Base-by-base conservation (phyloP, 2,797 vertebrate species). In the Acipenser ruthenus region DNA sequence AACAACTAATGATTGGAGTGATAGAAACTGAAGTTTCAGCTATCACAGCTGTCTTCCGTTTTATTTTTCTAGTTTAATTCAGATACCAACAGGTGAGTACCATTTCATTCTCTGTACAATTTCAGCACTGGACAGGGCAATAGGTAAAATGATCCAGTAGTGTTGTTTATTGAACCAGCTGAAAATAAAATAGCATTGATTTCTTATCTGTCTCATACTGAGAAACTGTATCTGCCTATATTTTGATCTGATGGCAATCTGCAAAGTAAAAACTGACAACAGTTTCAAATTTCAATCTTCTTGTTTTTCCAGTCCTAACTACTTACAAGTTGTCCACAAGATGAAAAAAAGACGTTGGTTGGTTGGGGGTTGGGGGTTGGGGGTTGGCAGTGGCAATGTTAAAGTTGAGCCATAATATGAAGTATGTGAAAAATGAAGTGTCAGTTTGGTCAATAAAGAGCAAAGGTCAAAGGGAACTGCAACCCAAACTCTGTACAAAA, bases 401-500 rank as follows among this genome's bases (percentile, higher is more conserved):
- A 91, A 90, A 89, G 83, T 84, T 71, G 71, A 82, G 78, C 82
- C 87, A 91, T 95, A 95, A 95, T 95, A 93, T 93, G 90, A 94
- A 91, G 89, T 90, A 94, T 92, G 91, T 95, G 92, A 98, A 95
- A 98, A 97, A 97, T 95, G 91, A 97, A 93, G 92, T 95, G 93
- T 95, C 93, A 92, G 87, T 92, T 93, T 83, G 91, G 94, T 95
- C 94, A 94, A 96, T 93, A 95, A 91, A 94, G 94, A 93, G 82
- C 90, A 94, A 93, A 94, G 94, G 94, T 94, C 92, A 91, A 84
- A 84, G 91, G 82, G 87, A 88, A 87, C 89, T 80, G 86, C 86
- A 90, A 90, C 87, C 91, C 86, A 86, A 92, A 94, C 89, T 85
- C 82, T 65, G 87, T 84, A 88, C 85, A 76, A 92, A 95, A 93